These are phyloP conservation scores for Neoscelio sp. DNA, from an alignment of 2,888 invertebrate species.

Conservation along the genomic window DNA sequence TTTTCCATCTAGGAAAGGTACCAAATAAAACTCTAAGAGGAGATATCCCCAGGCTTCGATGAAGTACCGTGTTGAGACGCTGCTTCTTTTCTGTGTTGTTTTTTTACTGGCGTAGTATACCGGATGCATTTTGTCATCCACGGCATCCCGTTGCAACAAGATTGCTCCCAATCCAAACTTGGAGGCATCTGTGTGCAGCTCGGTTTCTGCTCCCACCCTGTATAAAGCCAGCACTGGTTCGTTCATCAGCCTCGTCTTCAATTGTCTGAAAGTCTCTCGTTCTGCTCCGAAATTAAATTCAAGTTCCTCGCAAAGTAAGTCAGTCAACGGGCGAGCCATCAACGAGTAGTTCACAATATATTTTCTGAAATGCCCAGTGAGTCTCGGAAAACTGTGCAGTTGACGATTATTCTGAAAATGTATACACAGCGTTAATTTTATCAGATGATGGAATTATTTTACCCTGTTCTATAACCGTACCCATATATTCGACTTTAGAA, in stretches of 20 bases:
- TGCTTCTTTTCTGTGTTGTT: conserved; percentile 45
- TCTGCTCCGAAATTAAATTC: neutral
- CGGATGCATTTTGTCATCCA: neutral
- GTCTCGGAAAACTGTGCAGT: neutral
- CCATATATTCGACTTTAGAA: neutral
- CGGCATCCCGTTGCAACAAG: neutral
- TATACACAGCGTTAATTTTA: neutral
- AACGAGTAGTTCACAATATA: neutral
- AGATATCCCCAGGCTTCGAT: conserved; percentile 69
- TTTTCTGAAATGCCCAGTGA: neutral
- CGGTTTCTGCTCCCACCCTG: neutral
- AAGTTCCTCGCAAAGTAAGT: neutral
- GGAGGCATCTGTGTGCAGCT: conserved; percentile 2
- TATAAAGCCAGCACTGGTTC: neutral
- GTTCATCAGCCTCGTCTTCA: neutral
- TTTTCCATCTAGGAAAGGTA: too few relatives aligned
- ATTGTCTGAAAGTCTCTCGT: neutral
- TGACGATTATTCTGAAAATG: neutral
- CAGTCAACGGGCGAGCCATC: neutral
- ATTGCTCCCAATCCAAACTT: neutral
- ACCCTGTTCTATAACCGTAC: neutral
- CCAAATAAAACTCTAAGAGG: too few relatives aligned
- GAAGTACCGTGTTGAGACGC: conserved; percentile 26
- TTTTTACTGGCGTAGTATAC: conserved; percentile 5
- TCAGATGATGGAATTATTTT: neutral